Base-by-base conservation (phyloP, 1,140 invertebrate genomes). In the Trachymyrmex cornetzi region DNA sequence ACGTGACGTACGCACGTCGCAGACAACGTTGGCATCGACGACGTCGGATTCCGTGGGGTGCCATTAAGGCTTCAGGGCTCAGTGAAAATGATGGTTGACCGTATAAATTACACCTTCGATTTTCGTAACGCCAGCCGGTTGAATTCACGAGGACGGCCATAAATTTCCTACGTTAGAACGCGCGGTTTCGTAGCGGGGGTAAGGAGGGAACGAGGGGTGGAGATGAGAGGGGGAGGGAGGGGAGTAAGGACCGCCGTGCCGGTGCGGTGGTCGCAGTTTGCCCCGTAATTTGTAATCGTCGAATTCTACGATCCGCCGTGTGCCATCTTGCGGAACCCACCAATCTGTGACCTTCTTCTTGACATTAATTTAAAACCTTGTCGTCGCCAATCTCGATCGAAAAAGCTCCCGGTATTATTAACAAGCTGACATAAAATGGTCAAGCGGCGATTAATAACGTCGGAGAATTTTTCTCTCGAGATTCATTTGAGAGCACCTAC, bases 81-180 rank as follows among this genome's bases (percentile, higher is more conserved):
- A 82, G 59, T 71, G 86, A 88, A 74, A 89, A 90, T 85, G 88
- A 90, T 79, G 71, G 85, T 87, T 34, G 85, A 66, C 69, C 84
- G 88, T 86, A 90, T 90, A 90, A 90, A 90, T 90, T 90, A 90
- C 61, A 50, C 55, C 77, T 90, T 90, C 89, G 89, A 90, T 90
- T 90, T 90, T 90, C 89, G 89, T 90, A 80, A 86, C 80, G 80
- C 80, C 66, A 87, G 72, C 79, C 89, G 66, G 75, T 79, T 75
- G 77, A 87, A 90, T 90, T 90, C 89, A 79, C 85, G 88, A 67
- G 66, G 80, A 85, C 67, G 79, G 22, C 89, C 66, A 89, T 90
- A 90, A 90, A 90, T 90, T 90, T 85, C 64, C 85, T n/a, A 77
- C 79, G 79, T 87, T 90, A 71, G 85, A 79, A 85, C 61, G 57